phyloP scores from a whole-genome alignment of 2,888 invertebrate genomes.

The Philopedon plagiatum region DNA sequence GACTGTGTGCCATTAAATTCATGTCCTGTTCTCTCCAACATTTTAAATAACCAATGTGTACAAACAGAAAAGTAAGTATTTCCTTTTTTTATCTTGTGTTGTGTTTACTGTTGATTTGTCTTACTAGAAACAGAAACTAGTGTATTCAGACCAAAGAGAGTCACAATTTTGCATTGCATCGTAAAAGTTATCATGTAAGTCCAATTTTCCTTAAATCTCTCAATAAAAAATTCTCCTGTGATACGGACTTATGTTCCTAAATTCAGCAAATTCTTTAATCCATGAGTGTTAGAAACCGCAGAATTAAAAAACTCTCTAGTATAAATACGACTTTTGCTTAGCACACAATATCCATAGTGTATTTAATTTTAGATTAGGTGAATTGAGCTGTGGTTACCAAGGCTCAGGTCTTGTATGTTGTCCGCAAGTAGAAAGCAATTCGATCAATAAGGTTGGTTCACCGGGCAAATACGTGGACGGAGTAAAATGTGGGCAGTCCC shows the following conservation, averaged over 20 bases:
- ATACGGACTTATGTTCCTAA: too few species aligned
- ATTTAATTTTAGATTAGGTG: slow-evolving; percentile 69
- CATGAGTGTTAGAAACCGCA: too few species aligned
- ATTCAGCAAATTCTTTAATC: too few species aligned
- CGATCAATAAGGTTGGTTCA: slow-evolving; percentile 20
- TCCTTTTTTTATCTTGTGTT: background rate
- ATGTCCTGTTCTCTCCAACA: slow-evolving; percentile 73
- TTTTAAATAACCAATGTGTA: slow-evolving; percentile 74
- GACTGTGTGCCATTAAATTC: slow-evolving; percentile 72
- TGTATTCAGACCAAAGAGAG: too few species aligned
- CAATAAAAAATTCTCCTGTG: too few species aligned
- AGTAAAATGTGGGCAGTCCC: slow-evolving; percentile 76
- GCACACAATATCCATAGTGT: background rate
- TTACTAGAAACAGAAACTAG: too few species aligned
- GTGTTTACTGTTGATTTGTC: too few species aligned
- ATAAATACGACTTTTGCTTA: background rate
- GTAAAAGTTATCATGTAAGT: too few species aligned
- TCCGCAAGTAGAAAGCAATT: slow-evolving; percentile 69
- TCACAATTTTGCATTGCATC: too few species aligned
- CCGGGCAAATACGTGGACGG: slow-evolving; percentile 62
- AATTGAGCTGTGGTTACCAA: slow-evolving; percentile 74
- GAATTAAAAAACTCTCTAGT: too few species aligned
- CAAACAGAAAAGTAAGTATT: slow-evolving; percentile 72
- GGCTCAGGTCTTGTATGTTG: slow-evolving; percentile 75
- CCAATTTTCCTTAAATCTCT: too few species aligned